Conservation (phyloP, 2,888 invertebrate species). For the Lasioglossum marginatum region DNA sequence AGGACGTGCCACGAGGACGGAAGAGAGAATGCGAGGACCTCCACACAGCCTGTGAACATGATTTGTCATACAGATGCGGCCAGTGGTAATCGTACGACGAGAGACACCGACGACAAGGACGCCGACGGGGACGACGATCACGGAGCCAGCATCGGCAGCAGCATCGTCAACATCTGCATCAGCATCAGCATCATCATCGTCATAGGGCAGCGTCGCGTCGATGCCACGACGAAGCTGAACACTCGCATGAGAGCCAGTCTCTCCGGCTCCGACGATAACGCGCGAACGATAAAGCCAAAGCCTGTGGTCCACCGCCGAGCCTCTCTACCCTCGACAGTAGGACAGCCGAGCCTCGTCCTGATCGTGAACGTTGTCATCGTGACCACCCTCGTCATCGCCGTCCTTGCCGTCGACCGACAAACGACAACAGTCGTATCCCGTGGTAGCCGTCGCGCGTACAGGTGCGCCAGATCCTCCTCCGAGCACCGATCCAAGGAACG, state of each 20-base stretch:
- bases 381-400: conserved; percentile 9
- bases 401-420: conserved; percentile 27
- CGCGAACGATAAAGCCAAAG: conserved; percentile 36
- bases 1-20: conserved; percentile 61
- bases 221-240: conserved; percentile 51
- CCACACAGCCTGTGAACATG: conserved; percentile 81
- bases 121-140: conserved; percentile 62
- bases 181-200: not conserved
- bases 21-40: conserved; percentile 81
- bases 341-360: not conserved
- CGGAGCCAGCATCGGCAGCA: conserved; percentile 20
- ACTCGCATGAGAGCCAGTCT: conserved; percentile 49
- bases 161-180: not conserved
- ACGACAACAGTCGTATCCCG: not conserved
- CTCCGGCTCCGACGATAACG: conserved; percentile 30
- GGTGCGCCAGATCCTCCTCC: conserved; percentile 5
- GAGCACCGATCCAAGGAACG: conserved; percentile 19
- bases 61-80: conserved; percentile 80
- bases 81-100: conserved; percentile 79
- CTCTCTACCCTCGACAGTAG: conserved; percentile 2
- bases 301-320: conserved; percentile 12
- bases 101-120: conserved; percentile 73
- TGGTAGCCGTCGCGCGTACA: not conserved
- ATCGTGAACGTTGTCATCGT: not conserved
- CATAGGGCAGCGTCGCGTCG: conserved; percentile 25